Base-by-base conservation (phyloP, 2,113 vertebrate genomes). In the Ifrita kowaldi region DNA sequence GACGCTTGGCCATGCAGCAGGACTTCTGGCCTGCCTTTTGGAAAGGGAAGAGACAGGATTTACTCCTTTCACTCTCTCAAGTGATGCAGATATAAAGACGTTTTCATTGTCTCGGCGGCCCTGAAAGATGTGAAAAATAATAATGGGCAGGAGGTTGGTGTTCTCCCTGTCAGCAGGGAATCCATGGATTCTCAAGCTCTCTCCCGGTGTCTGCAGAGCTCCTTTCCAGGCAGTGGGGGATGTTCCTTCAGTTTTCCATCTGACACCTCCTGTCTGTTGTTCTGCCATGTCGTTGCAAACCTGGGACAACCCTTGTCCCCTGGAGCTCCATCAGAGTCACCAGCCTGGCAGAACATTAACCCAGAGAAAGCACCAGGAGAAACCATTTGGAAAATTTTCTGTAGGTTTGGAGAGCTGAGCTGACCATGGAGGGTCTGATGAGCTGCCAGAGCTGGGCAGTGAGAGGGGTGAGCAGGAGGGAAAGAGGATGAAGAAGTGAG, bases 311-410 rank as follows among this genome's bases (percentile, higher is more conserved):
- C 32, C 62, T 93, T 82, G 52, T 74, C n/a, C 70, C 39, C 78
- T 59, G 78, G n/a, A 55, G 39, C 57, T 55, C 67, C 35, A 30
- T 23, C 7, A 0, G 2, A 47, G 18, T 68, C 85, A 59, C 35
- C n/a, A 28, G 44, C 67, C 59, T 70, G 56, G 47, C 68, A 87
- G 84, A 95, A 84, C 16, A 89, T 55, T 91, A 87, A 89, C 42
- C 20, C 52, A 64, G 56, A 80, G 42, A 86, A 90, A 80, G 67
- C 46, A 77, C 15, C 3, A 1, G 57, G 7, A 80, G 39, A 69
- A 77, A 37, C 8, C 42, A 55, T 46, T n/a, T 1, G 6, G 69
- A 44, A 46, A 46, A 22, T 33, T 41, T 81, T 81, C 37, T 69
- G 33, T 13, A 12, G 33, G 7, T 32, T 63, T 33, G 41, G 30